A percentile compares a stretch with the other conserved stretches of the same genome.
These are phyloP conservation scores for Pantherophis alleghaniensis DNA, from an alignment of 2,797 vertebrate species.

Conservation along the genomic window DNA sequence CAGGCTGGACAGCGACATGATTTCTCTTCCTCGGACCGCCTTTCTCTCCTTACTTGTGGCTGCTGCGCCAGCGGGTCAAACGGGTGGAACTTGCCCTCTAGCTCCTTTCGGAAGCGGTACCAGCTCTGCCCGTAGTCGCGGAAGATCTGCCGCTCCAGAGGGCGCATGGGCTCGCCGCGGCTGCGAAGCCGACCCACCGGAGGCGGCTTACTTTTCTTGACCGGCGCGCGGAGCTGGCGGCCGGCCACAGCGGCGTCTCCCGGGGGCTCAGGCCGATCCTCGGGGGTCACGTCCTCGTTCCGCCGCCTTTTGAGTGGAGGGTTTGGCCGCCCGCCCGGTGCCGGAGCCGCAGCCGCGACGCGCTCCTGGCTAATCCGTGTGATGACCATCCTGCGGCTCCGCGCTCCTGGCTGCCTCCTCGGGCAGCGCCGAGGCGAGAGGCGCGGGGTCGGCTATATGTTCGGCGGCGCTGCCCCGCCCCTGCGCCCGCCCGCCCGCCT, in stretches of 20 bases:
- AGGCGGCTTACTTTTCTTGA: constrained; percentile 59
- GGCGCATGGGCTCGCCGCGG: not conserved
- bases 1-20: not conserved
- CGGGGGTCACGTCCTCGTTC: not conserved
- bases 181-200: not conserved
- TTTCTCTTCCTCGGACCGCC: not conserved
- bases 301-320: not conserved
- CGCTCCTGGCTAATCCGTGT: not conserved
- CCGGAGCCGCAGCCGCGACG: not conserved
- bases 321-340: not conserved
- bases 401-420: not conserved
- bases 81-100: constrained; percentile 80
- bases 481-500: not conserved
- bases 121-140: constrained; percentile 85
- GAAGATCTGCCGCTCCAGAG: constrained; percentile 71
- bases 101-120: constrained; percentile 79
- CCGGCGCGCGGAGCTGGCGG: constrained; percentile 57
- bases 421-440: not conserved
- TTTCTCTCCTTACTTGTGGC: constrained; percentile 78
- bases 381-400: constrained; percentile 20
- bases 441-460: not conserved
- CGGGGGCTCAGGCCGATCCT: constrained; percentile 21
- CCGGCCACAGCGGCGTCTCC: not conserved
- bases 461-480: accelerated
- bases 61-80: constrained; percentile 78